These are phyloP conservation scores for Hartigia nigra DNA, from an alignment of 2,888 invertebrate species.

Conservation along the genomic window DNA sequence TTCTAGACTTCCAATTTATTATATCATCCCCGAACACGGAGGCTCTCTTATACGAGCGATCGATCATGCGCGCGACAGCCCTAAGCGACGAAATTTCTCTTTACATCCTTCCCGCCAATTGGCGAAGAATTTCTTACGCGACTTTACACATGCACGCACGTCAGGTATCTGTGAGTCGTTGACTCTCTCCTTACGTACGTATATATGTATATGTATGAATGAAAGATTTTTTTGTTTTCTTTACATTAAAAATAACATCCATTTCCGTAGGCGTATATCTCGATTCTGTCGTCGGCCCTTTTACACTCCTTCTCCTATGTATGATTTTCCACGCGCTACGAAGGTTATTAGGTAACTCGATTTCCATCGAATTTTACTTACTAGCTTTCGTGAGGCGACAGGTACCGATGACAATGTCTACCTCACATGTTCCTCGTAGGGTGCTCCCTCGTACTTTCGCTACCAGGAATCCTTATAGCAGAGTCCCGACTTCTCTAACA, in stretches of 20 bases:
- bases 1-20: slow-evolving; percentile 5
- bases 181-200: not conserved
- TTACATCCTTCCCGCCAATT: not conserved
- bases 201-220: too few relatives aligned
- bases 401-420: slow-evolving; percentile 17
- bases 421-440: not conserved
- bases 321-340: slow-evolving; percentile 21
- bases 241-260: too few relatives aligned
- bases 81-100: not conserved
- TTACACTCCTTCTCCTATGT: not conserved
- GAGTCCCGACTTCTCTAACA: slow-evolving; percentile 1
- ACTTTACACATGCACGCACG: not conserved
- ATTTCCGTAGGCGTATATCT: too few relatives aligned
- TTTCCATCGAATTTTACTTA: slow-evolving; percentile 29
- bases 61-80: slow-evolving; percentile 1
- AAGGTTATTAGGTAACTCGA: slow-evolving; percentile 34
- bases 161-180: not conserved
- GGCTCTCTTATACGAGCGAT: not conserved
- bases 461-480: not conserved
- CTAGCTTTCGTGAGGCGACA: slow-evolving; percentile 26
- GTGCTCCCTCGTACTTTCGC: too few relatives aligned
- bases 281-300: too few relatives aligned
- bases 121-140: not conserved
- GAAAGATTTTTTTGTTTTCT: too few relatives aligned
- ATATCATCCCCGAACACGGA: not conserved